A percentile compares a stretch with the other conserved stretches of the same genome.
Conservation (phyloP, 2,797 vertebrate species). For the Pachyuromys duprasi region DNA sequence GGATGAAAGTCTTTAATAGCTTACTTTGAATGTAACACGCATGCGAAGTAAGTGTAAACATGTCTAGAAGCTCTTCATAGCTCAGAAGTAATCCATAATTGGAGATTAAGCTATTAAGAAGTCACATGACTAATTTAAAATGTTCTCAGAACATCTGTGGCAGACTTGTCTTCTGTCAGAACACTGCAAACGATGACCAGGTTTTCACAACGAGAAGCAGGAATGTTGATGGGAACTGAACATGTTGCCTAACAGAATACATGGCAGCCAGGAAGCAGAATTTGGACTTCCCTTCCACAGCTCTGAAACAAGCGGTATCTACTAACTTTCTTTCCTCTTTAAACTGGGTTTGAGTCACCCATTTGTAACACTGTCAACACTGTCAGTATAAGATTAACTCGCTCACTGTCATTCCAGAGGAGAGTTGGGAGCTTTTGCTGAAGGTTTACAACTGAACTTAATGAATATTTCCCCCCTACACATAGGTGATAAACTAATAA, state of each 20-base stretch:
- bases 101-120: constrained; percentile 11
- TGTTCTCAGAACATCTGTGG: neutral
- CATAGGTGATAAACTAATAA: constrained; percentile 56
- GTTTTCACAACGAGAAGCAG: neutral
- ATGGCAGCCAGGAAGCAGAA: neutral
- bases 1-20: neutral
- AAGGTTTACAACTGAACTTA: constrained; percentile 34
- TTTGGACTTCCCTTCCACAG: neutral
- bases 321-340: neutral
- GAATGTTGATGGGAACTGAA: neutral
- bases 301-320: neutral
- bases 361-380: neutral
- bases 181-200: neutral
- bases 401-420: constrained; percentile 11
- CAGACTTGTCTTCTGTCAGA: neutral
- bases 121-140: neutral
- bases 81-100: constrained; percentile 40
- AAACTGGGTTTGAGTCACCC: neutral
- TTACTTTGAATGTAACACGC: constrained; percentile 35
- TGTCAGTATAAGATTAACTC: constrained; percentile 16
- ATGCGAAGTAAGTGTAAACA: constrained; percentile 1
- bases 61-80: neutral
- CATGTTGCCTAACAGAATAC: neutral
- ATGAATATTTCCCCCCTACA: constrained; percentile 10
- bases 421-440: constrained; percentile 8